Percentiles rank a stretch among this genome's conserved stretches.
Evolutionary conservation across 2,888 invertebrate genomes (phyloP).

Genomic region (Neoaliturus tenellus): DNA sequence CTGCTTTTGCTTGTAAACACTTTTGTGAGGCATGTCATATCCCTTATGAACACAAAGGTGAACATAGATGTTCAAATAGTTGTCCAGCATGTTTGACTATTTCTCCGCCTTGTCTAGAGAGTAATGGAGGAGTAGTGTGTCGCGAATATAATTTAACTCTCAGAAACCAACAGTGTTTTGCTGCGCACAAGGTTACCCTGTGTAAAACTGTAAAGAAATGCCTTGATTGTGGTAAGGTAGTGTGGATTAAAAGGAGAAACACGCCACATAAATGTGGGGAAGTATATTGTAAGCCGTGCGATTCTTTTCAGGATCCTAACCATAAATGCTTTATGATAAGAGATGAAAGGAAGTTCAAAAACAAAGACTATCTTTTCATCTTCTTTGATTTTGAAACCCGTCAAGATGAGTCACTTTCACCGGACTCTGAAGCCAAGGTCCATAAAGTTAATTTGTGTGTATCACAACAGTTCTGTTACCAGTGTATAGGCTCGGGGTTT

Average conservation of each 20-base stretch:
- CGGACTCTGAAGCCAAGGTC: background rate
- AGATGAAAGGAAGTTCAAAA: slow-evolving; percentile 22
- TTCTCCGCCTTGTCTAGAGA: slow-evolving; percentile 15
- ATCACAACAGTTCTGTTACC: slow-evolving; percentile 7
- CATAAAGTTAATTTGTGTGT: slow-evolving; percentile 20
- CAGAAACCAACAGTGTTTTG: background rate
- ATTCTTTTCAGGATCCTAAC: slow-evolving; percentile 9
- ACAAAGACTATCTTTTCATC: slow-evolving; percentile 59
- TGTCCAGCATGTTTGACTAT: slow-evolving; percentile 12
- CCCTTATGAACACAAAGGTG: slow-evolving; percentile 58
- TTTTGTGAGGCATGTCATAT: slow-evolving; percentile 65
- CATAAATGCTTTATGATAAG: slow-evolving; percentile 52
- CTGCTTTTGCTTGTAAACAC: slow-evolving; percentile 64
- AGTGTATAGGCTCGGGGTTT: background rate
- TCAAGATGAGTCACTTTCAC: slow-evolving; percentile 57
- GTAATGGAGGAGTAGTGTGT: background rate
- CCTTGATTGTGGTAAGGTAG: background rate
- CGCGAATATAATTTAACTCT: background rate
- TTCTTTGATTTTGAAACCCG: slow-evolving; percentile 64
- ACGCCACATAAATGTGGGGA: slow-evolving; percentile 57
- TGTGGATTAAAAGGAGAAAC: background rate
- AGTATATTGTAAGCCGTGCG: slow-evolving; percentile 57
- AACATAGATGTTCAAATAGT: background rate
- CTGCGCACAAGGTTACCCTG: background rate
- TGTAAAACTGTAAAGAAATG: slow-evolving; percentile 28